These are phyloP conservation scores for Sebastes diaconus DNA, from an alignment of 2,797 vertebrate genomes.

Conservation along the genomic window DNA sequence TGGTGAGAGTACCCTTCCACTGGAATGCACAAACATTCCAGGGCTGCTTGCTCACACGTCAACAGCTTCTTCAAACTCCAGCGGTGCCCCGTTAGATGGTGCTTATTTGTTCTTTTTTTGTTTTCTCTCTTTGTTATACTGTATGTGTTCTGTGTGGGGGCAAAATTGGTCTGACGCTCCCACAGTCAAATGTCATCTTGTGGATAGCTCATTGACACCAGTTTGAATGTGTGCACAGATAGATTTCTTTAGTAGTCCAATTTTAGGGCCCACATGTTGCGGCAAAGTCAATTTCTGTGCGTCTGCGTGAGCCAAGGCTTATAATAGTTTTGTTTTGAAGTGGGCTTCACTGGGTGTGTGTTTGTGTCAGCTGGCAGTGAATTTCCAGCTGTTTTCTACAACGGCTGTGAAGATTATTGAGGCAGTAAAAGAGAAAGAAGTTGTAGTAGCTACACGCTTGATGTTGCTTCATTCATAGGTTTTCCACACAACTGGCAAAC, in stretches of 20 bases:
- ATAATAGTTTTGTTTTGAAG: conserved; percentile 33
- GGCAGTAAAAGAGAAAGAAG: background rate
- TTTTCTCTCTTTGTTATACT: background rate
- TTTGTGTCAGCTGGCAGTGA: background rate
- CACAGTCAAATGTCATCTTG: background rate
- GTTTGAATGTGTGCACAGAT: background rate
- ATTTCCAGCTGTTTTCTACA: conserved; percentile 16
- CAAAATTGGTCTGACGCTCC: background rate
- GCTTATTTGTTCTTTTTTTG: background rate
- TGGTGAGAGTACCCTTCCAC: conserved; percentile 30
- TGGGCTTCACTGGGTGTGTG: background rate
- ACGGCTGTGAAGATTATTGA: background rate
- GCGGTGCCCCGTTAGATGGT: background rate
- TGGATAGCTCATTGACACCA: background rate
- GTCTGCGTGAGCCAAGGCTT: conserved; percentile 8
- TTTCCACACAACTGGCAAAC: background rate
- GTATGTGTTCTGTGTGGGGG: background rate
- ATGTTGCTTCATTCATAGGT: background rate
- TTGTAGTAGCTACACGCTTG: background rate
- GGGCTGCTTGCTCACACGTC: conserved; percentile 53
- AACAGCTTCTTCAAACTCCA: conserved; percentile 40
- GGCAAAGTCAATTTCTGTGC: background rate
- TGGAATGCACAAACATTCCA: conserved; percentile 78
- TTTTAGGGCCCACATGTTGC: conserved; percentile 16
- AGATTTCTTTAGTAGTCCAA: background rate